Percentiles rank a stretch among this genome's conserved stretches.
These are phyloP conservation scores for Pantherophis guttatus DNA, from an alignment of 2,113 vertebrate genomes.

Conservation along the genomic window DNA sequence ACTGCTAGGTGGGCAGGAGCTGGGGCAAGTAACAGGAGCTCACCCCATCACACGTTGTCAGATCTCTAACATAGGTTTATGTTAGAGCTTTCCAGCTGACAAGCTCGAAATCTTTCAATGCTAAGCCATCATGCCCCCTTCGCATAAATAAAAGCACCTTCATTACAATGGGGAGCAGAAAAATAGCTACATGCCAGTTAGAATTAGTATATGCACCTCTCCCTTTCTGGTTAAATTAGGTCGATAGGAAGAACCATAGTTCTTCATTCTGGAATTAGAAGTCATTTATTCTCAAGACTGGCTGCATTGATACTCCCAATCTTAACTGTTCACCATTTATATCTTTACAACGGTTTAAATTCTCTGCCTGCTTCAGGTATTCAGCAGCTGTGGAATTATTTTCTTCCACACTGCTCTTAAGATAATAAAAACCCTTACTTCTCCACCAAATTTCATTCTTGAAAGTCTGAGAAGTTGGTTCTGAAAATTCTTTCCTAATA, in stretches of 20 bases:
- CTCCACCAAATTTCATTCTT: background rate
- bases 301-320: background rate
- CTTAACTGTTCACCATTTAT: background rate
- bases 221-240: background rate
- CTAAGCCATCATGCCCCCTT: background rate
- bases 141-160: background rate
- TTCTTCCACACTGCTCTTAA: background rate
- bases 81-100: background rate
- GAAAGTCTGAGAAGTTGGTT: background rate
- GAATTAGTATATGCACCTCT: background rate
- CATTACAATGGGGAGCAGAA: background rate
- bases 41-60: accelerated
- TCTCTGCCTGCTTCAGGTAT: background rate
- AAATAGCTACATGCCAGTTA: too few species aligned
- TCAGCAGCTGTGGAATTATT: background rate
- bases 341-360: background rate
- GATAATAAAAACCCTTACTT: background rate
- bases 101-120: background rate
- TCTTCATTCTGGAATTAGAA: background rate
- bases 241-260: background rate
- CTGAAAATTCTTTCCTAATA: conserved; percentile 21
- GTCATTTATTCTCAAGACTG: background rate
- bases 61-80: background rate
- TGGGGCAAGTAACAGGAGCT: background rate
- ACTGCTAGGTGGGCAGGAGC: too few species aligned